Evolutionary conservation across 2,888 invertebrate species (phyloP), one percentile per base, ranked within the genome.

Genomic region (Stenotaenia linearis): DNA sequence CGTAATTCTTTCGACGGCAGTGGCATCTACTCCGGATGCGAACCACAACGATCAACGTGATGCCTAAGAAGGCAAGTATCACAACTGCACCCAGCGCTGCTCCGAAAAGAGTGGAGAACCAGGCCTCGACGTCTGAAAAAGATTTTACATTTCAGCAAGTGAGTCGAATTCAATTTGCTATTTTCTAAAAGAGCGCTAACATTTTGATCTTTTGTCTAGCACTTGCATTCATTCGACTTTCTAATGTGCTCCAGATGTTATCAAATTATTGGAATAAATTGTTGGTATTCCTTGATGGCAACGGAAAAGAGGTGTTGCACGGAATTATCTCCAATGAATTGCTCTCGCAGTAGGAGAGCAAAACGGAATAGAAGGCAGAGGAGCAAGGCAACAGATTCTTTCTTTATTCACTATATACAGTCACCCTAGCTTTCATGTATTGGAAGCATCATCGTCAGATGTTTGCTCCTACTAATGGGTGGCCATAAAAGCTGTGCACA

Each of bases 81-180:
- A 80, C 79, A 3, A 80, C 80, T 18, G 79, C 69, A 25, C 80
- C 80, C 30, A 79, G 50, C 9, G 79, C 74, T 30, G 79, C 78
- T 1, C 79, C 80, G 9, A 80, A 77, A 75, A 80, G 75, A 3
- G 80, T 79, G 28, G 80, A 79, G 15, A 80, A 69, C 75, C 75
- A 75, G 61, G 61, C 61, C 15, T 61, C 61, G 61, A 61, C 61
- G 25, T 61, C 61, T 61, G 61, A 61, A 61, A 61, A 61, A 25
- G 25, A 61, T 61, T 61, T 25, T 10, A 61, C 23, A 61, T 61
- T 61, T 61, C 61, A 25, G n/a, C n/a, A n/a, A 45, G 61, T 25
- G 61, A 61, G 15, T 61, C 61, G 61, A 61, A 61, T 61, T 61
- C 61, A 61, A 61, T 61, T 61, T 61, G 23, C 61, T 25, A 6